phyloP scores from a whole-genome alignment of 2,888 invertebrate genomes.

The Scaptomyza flava region DNA sequence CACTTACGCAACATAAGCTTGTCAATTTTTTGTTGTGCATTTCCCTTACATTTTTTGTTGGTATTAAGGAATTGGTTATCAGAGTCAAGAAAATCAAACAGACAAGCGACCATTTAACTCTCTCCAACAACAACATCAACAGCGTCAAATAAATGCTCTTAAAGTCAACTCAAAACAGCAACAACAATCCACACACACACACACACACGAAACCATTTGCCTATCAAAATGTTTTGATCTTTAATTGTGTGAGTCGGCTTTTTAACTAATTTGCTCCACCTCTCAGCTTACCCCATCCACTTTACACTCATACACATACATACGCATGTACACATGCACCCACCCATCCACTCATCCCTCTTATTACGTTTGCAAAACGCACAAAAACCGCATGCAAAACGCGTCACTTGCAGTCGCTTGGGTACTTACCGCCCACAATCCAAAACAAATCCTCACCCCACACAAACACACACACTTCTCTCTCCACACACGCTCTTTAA shows the following conservation, averaged over 20 bases:
- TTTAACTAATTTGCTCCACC: slow-evolving; percentile 82
- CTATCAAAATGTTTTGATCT: slow-evolving; percentile 77
- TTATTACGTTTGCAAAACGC: slow-evolving; percentile 38
- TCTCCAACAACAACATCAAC: slow-evolving; percentile 29
- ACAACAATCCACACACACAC: slow-evolving; percentile 16
- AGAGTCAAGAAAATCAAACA: slow-evolving; percentile 53
- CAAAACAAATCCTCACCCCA: slow-evolving; percentile 2
- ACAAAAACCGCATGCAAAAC: slow-evolving; percentile 74
- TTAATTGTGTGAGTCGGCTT: slow-evolving; percentile 79
- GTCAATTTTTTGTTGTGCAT: slow-evolving; percentile 39
- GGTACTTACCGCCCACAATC: slow-evolving; percentile 61
- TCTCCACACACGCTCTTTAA: slow-evolving; percentile 23
- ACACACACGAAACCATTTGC: slow-evolving; percentile 39
- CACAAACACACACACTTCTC: slow-evolving; percentile 8
- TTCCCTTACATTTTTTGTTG: neutral
- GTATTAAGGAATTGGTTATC: slow-evolving; percentile 45
- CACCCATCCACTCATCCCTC: neutral
- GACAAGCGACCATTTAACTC: slow-evolving; percentile 24
- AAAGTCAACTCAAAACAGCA: slow-evolving; percentile 37
- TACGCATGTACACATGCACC: neutral
- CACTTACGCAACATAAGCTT: slow-evolving; percentile 24
- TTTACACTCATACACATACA: slow-evolving; percentile 8
- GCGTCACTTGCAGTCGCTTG: slow-evolving; percentile 76
- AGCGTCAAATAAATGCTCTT: slow-evolving; percentile 38
- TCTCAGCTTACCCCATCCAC: slow-evolving; percentile 11